Evolutionary conservation across 1,140 invertebrate species (phyloP), one percentile per base, ranked within the genome.

Genomic region (Drosophila elegans): DNA sequence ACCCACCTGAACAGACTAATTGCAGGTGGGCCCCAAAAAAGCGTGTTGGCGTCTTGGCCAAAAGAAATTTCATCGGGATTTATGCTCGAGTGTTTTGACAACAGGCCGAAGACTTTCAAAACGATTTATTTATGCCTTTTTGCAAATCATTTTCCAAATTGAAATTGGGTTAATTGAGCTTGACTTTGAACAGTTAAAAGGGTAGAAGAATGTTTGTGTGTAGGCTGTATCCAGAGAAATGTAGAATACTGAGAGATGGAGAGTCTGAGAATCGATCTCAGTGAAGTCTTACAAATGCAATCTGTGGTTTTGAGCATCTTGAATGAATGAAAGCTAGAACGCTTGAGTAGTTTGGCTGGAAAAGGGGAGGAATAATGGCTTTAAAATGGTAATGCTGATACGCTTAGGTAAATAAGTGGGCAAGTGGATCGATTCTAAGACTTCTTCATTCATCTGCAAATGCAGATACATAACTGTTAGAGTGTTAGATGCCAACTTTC

Each of bases 81-180:
- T 86, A 72, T 74, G 82, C 55, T 74, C 53, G 60, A 81, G 67
- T 84, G 56, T 74, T 85, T 80, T 67, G 78, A 73, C 77, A 80
- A 61, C 71, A 69, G 56, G 45, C 36, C 60, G 25, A 12, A 57
- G 73, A 81, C 64, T 77, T 85, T 86, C 69, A 75, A 74, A 67
- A 76, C 64, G 32, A 71, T 21, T 59, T 27, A 27, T 21, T 57
- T 67, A 10, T 21, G 16, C n/a, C 13, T 84, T 80, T 74, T 80
- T 66, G 73, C 72, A 76, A 74, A 74, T 63, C 44, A 76, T 76
- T 72, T 72, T 48, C 53, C 78, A 74, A 75, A 78, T 66, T 36
- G 38, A 69, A 81, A 85, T 86, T 86, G 74, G 78, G 83, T 88
- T 88, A 88, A 85, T 85, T 86, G 81, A 54, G 38, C 51, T 75